Percentiles rank a stretch among this genome's conserved stretches.
phyloP scores from a whole-genome alignment of 1,140 invertebrate genomes.

The Laodelphax striatellus region DNA sequence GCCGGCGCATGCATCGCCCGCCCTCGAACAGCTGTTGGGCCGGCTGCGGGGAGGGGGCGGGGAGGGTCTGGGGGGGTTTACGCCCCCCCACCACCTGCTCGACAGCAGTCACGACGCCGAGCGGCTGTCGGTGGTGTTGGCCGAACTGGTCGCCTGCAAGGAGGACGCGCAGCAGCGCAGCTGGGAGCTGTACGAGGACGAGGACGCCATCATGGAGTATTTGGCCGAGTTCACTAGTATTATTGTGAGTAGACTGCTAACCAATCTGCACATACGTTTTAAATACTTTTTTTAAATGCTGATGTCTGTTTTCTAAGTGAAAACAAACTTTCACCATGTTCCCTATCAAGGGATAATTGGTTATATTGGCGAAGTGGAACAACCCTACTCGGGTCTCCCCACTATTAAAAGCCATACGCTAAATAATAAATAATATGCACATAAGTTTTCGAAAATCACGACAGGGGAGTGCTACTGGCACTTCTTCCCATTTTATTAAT shows the following conservation, averaged over 20 bases:
- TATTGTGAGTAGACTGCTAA: conserved; percentile 46
- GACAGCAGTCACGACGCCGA: conserved; percentile 64
- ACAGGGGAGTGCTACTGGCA: too few species aligned
- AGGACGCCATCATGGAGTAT: conserved; percentile 69
- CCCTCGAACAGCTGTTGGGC: conserved; percentile 13
- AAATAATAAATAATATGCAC: too few species aligned
- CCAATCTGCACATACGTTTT: too few species aligned
- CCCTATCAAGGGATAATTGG: too few species aligned
- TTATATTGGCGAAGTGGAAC: too few species aligned
- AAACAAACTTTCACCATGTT: too few species aligned
- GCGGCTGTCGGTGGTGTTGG: conserved; percentile 57
- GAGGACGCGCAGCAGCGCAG: conserved; percentile 88
- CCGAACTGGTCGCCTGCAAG: conserved; percentile 60
- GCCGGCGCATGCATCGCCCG: not conserved
- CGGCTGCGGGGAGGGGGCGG: conserved; percentile 1
- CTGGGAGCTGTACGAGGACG: conserved; percentile 89
- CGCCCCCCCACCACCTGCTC: conserved; percentile 40
- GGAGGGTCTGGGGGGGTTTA: not conserved
- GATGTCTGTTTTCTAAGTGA: too few species aligned
- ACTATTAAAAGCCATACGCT: too few species aligned
- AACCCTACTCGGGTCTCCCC: too few species aligned
- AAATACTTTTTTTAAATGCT: too few species aligned
- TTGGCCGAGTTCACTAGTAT: conserved; percentile 75
- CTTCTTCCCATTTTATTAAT: too few species aligned
- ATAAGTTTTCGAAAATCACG: too few species aligned